phyloP scores from a whole-genome alignment of 2,113 vertebrate genomes.

The Atractosteus spatula region DNA sequence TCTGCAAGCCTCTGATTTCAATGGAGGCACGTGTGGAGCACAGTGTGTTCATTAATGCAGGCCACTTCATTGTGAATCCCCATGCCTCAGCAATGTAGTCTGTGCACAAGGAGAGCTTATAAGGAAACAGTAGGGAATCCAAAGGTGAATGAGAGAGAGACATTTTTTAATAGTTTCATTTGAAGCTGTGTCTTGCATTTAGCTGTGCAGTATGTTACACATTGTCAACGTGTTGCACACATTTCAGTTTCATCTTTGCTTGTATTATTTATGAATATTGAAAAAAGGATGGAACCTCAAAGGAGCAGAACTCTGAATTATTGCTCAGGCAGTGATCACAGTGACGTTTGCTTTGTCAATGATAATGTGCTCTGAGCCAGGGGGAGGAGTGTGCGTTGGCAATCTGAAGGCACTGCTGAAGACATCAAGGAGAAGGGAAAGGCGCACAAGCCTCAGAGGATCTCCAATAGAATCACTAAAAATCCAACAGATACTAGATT shows the following conservation, averaged over 20 bases:
- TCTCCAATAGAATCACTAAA: too few species aligned
- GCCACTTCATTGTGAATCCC: too few species aligned
- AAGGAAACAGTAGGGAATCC: background rate
- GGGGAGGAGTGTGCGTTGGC: too few species aligned
- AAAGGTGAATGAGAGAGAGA: constrained; percentile 6
- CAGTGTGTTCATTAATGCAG: background rate
- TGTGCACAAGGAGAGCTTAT: too few species aligned
- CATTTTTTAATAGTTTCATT: background rate
- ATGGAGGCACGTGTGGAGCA: background rate
- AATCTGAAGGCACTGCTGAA: too few species aligned
- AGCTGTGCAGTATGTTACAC: background rate
- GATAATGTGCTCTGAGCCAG: too few species aligned
- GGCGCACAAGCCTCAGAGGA: too few species aligned
- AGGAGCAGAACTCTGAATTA: background rate
- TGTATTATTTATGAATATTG: constrained; percentile 11
- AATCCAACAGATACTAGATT: too few species aligned
- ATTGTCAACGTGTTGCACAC: background rate
- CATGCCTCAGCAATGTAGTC: too few species aligned
- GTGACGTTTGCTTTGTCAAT: too few species aligned
- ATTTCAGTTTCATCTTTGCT: constrained; percentile 1
- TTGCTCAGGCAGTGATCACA: too few species aligned
- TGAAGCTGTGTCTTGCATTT: background rate
- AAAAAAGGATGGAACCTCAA: background rate
- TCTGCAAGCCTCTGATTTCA: background rate
- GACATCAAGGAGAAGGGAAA: too few species aligned